A percentile compares a stretch with the other conserved stretches of the same genome.
phyloP scores from a whole-genome alignment of 2,888 invertebrate genomes.

The Cremastobaeus sp. region DNA sequence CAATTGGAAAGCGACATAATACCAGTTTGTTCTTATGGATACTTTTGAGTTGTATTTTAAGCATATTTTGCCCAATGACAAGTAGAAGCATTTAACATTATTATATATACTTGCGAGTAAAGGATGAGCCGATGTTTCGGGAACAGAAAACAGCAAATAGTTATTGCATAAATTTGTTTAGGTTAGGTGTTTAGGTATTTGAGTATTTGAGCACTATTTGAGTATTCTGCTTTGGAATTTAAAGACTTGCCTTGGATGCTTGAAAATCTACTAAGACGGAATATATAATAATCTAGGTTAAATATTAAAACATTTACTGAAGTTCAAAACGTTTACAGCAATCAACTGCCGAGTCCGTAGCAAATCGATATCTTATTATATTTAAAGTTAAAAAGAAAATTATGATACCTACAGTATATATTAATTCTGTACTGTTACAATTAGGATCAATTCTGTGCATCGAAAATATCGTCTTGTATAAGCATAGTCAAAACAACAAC shows the following conservation, averaged over 20 bases:
- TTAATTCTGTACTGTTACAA: neutral
- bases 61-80: neutral
- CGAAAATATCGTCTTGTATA: neutral
- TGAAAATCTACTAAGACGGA: slow-evolving; percentile 36
- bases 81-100: slow-evolving; percentile 2
- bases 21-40: neutral
- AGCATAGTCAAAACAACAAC: neutral
- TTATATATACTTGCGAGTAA: slow-evolving; percentile 8
- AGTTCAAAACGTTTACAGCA: slow-evolving; percentile 27
- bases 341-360: neutral
- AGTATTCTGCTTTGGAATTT: slow-evolving; percentile 25
- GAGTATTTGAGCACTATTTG: slow-evolving; percentile 5
- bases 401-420: neutral
- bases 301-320: slow-evolving; percentile 17
- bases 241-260: slow-evolving; percentile 28
- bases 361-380: neutral
- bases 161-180: slow-evolving; percentile 4
- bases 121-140: neutral
- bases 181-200: neutral
- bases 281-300: slow-evolving; percentile 10
- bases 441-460: neutral
- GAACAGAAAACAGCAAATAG: neutral
- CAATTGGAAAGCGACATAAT: neutral
- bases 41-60: slow-evolving; percentile 6
- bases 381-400: neutral